Evolutionary conservation across 2,888 invertebrate species (phyloP).

Genomic region (Keiferia lycopersicella): DNA sequence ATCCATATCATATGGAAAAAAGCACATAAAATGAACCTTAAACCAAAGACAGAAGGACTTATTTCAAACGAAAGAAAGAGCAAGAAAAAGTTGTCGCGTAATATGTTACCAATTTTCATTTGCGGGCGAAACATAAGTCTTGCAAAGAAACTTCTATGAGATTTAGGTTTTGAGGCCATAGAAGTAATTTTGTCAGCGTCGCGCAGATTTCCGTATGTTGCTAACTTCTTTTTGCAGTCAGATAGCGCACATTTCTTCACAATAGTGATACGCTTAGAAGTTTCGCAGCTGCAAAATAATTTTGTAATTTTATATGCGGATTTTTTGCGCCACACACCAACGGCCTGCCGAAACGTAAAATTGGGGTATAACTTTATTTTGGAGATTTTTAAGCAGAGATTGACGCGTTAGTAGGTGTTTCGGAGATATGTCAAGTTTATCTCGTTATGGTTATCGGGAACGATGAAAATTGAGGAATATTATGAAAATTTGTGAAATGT

Average conservation of each 20-base stretch:
- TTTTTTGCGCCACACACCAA: conserved; percentile 64
- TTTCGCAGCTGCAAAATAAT: not conserved
- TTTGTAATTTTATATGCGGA: conserved; percentile 40
- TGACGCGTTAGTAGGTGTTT: conserved; percentile 66
- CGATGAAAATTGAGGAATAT: conserved; percentile 22
- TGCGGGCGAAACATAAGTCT: conserved; percentile 8
- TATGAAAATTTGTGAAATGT: too few relatives aligned
- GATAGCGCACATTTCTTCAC: conserved; percentile 17
- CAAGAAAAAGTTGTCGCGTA: conserved; percentile 34
- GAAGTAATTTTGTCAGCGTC: conserved; percentile 15
- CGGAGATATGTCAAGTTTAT: conserved; percentile 58
- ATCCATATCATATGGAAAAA: conserved; percentile 44
- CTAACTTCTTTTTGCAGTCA: conserved; percentile 40
- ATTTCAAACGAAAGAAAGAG: conserved; percentile 30
- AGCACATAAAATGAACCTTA: conserved; percentile 39
- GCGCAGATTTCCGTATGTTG: conserved; percentile 32
- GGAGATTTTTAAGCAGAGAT: conserved; percentile 70
- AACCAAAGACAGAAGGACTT: conserved; percentile 23
- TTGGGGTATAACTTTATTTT: conserved; percentile 78
- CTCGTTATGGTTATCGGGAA: conserved; percentile 50
- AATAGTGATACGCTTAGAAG: not conserved
- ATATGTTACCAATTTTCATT: conserved; percentile 40
- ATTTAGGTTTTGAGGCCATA: not conserved
- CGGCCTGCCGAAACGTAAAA: conserved; percentile 69
- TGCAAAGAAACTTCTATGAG: not conserved